phyloP scores from a whole-genome alignment of 2,113 vertebrate species.

The Synchiropus splendidus region DNA sequence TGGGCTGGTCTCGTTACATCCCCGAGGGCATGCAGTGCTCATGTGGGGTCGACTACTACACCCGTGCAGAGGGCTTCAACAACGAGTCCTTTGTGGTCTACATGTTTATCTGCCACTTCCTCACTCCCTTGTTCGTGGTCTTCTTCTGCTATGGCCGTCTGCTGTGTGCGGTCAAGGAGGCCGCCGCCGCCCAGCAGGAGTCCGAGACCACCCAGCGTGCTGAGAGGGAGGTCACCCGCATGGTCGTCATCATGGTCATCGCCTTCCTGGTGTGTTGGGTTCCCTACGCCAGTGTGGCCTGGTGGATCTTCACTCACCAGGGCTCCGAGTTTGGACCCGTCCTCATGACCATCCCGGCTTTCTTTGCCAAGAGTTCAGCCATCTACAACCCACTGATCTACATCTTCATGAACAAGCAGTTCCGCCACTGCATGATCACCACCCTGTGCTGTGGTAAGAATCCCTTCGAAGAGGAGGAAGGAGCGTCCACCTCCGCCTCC shows the following conservation, averaged over 20 bases:
- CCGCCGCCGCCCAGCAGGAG: constrained; percentile 92
- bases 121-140: constrained; percentile 62
- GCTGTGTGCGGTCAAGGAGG: constrained; percentile 92
- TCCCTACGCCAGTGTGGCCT: constrained; percentile 80
- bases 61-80: constrained; percentile 79
- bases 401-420: constrained; percentile 97
- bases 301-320: constrained; percentile 88
- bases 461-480: constrained; percentile 81
- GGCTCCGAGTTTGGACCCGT: constrained; percentile 83
- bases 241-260: constrained; percentile 91
- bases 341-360: constrained; percentile 89
- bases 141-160: constrained; percentile 95
- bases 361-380: constrained; percentile 87
- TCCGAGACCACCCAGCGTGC: constrained; percentile 97
- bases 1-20: constrained; percentile 92
- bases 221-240: constrained; percentile 91
- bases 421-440: constrained; percentile 96
- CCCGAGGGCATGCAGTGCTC: constrained; percentile 97
- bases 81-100: constrained; percentile 93
- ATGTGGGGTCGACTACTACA: constrained; percentile 94
- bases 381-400: constrained; percentile 97
- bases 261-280: constrained; percentile 82
- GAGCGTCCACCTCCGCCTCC: constrained; percentile 71
- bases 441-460: constrained; percentile 96
- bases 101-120: constrained; percentile 89